Evolutionary conservation across 2,797 vertebrate genomes (phyloP).

Genomic region (Furcifer pardalis): DNA sequence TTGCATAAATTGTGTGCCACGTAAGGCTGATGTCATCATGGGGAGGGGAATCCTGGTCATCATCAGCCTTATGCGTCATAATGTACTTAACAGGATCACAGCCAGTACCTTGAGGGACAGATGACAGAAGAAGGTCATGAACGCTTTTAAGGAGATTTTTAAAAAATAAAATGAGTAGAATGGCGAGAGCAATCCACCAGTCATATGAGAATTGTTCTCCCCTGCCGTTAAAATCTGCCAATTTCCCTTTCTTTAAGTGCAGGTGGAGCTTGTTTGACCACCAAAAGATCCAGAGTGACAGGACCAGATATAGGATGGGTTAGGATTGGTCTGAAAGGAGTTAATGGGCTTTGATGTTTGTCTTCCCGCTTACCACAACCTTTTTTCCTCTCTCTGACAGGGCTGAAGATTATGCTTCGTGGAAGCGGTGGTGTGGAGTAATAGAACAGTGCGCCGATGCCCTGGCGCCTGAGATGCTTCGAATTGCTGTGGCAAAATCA

Average conservation of each 20-base stretch:
- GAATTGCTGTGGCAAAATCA: constrained; percentile 81
- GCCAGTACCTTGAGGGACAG: no score
- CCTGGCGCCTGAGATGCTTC: constrained; percentile 74
- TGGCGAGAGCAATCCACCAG: no score
- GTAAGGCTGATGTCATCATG: no score
- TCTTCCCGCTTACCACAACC: accelerated
- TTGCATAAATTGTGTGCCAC: no score
- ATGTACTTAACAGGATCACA: no score
- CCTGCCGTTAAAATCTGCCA: no score
- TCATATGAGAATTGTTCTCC: no score
- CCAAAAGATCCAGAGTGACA: background rate
- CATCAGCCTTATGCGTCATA: no score
- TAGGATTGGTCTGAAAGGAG: background rate
- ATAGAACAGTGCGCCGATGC: constrained; percentile 75
- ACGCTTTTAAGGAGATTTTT: no score
- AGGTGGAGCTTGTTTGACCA: background rate
- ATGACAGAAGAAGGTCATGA: no score
- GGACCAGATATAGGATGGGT: background rate
- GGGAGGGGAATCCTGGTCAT: no score
- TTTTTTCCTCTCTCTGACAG: constrained; percentile 32
- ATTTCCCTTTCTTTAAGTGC: background rate
- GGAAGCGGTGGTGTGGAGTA: constrained; percentile 77
- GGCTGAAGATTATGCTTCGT: constrained; percentile 21
- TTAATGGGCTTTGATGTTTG: background rate
- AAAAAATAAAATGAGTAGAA: no score